A percentile compares a stretch with the other conserved stretches of the same genome.
phyloP scores from a whole-genome alignment of 2,797 vertebrate genomes.

The Threskiornis aethiopicus region DNA sequence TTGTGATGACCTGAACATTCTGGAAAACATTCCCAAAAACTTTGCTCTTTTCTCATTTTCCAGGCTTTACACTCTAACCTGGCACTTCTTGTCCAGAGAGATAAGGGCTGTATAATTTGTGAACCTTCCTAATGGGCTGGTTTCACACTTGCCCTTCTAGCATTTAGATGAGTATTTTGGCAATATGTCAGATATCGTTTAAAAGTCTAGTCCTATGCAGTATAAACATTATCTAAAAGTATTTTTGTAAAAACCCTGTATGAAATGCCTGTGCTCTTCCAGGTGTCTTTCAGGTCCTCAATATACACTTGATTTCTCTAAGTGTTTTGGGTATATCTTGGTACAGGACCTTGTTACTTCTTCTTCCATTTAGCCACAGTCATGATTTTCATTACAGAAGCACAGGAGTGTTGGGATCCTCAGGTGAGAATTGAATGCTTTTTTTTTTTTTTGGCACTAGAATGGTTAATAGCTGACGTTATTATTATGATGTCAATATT shows the following conservation, averaged over 20 bases:
- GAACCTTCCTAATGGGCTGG: background rate
- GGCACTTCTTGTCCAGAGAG: background rate
- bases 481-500: background rate
- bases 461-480: background rate
- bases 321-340: background rate
- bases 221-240: constrained; percentile 21
- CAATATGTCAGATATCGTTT: background rate
- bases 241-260: constrained; percentile 65
- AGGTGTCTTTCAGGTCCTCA: background rate
- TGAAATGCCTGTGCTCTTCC: background rate
- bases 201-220: background rate
- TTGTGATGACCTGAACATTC: background rate
- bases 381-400: background rate
- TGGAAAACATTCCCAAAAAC: background rate
- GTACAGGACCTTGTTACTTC: background rate
- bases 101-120: background rate
- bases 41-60: background rate
- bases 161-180: background rate
- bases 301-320: background rate
- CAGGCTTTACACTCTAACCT: background rate
- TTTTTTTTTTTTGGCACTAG: background rate
- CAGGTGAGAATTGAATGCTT: background rate
- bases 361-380: background rate
- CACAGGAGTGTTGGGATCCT: background rate
- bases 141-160: background rate